phyloP scores from a whole-genome alignment of 1,140 invertebrate species.

The Bombus superbus region DNA sequence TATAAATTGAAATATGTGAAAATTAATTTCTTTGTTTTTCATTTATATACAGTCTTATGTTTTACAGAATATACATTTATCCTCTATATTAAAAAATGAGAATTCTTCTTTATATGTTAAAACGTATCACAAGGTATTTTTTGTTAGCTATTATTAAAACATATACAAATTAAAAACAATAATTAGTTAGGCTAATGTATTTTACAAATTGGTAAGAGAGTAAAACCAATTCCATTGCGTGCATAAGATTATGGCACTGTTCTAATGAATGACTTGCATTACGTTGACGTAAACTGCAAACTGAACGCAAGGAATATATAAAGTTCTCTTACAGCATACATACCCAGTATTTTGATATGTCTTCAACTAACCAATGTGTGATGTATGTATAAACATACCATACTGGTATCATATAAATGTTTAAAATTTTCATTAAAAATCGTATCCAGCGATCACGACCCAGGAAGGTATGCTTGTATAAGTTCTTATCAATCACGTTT shows the following conservation, averaged over 20 bases:
- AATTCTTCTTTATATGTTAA: constrained; percentile 18
- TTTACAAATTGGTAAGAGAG: constrained; percentile 5
- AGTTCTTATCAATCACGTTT: neutral
- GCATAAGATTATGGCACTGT: constrained; percentile 56
- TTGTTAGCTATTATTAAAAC: constrained; percentile 29
- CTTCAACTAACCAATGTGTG: constrained; percentile 32
- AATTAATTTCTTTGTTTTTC: constrained; percentile 58
- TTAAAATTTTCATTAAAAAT: constrained; percentile 12
- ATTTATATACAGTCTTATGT: constrained; percentile 62
- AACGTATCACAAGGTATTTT: constrained; percentile 63
- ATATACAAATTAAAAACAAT: constrained; percentile 53
- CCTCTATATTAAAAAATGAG: constrained; percentile 44
- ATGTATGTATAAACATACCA: constrained; percentile 44
- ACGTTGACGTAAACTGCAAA: neutral
- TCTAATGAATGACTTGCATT: neutral
- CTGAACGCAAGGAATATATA: constrained; percentile 17
- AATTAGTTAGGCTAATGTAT: constrained; percentile 29
- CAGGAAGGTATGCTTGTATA: constrained; percentile 3
- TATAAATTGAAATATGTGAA: constrained; percentile 57
- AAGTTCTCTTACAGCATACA: constrained; percentile 31
- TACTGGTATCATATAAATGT: neutral
- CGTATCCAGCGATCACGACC: neutral
- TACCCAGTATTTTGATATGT: constrained; percentile 60
- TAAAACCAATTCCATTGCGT: constrained; percentile 35
- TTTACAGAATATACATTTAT: constrained; percentile 71